Base-by-base conservation (phyloP, 2,113 vertebrate species). In the Periophthalmodon schlosseri region DNA sequence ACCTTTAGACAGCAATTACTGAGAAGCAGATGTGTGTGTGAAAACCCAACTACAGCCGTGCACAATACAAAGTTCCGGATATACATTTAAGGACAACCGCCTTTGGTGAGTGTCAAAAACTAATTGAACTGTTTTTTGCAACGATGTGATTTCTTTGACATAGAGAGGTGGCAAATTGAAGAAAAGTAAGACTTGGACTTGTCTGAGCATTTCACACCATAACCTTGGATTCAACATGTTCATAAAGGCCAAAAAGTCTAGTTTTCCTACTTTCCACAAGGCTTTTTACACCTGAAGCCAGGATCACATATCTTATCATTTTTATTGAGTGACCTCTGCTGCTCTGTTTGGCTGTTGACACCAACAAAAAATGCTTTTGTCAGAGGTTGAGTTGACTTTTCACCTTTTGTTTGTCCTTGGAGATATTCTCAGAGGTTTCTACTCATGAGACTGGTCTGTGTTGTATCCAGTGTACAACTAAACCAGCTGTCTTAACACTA, bases 1-100 rank as follows among this genome's bases (percentile, higher is more conserved):
- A 84, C 70, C 69, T 82, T 69, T 70, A 78, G 57, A 79, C 44
- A 75, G 76, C 80, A 83, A 83, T 83, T 84, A 83, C 50, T 3
- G 11, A 66, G 70, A 47, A 76, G 80, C 85, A 81, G 87, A 84
- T 82, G 74, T 68, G 76, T 61, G 70, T 69, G 70, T 67, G 44
- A 76, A 72, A 82, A 68, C 65, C 75, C 66, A 82, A 77, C 78
- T 28, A 28, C 28, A 83, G 80, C 78, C 80, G 75, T 52, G 47
- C 79, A 67, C 49, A 75, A 67, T 24, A 72, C 15, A 73, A 28
- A 50, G 24, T 33, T 36, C 18, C 36, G 69, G 68, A 78, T 74
- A 66, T 13, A 47, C 54, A 56, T 76, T 36, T 65, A 63, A 72
- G 57, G 2, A 36, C 16, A 61, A 76, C 72, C 16, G 0, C 39